Evolutionary conservation across 2,888 invertebrate genomes (phyloP).

Genomic region (Nomada lathburiana): DNA sequence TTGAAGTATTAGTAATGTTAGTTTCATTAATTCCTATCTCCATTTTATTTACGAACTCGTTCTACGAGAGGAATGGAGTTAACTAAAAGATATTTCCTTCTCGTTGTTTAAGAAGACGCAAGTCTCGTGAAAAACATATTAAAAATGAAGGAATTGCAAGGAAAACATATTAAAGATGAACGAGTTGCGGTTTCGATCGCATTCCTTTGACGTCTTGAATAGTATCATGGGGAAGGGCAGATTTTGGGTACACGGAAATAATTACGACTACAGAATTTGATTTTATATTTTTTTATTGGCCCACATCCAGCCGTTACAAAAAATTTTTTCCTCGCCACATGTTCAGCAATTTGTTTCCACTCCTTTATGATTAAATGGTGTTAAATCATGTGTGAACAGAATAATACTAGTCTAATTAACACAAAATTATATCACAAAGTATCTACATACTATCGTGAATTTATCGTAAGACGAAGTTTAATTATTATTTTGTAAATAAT

Average conservation of each 20-base stretch:
- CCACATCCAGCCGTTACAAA: constrained; percentile 78
- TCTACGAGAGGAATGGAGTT: background rate
- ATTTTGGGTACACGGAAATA: background rate
- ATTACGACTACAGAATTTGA: constrained; percentile 8
- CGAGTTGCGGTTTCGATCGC: constrained; percentile 2
- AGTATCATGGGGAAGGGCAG: background rate
- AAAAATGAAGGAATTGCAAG: constrained; percentile 68
- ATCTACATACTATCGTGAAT: constrained; percentile 40
- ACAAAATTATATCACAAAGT: constrained; percentile 65
- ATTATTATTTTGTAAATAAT: constrained; percentile 35
- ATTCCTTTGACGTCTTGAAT: background rate
- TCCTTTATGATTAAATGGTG: constrained; percentile 57
- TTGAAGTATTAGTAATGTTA: constrained; percentile 70
- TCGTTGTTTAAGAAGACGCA: background rate
- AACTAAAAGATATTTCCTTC: constrained; percentile 28
- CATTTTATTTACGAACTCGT: constrained; percentile 49
- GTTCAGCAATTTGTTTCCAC: constrained; percentile 68
- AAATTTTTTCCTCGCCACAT: constrained; percentile 60
- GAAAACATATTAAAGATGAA: constrained; percentile 65
- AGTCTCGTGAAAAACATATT: constrained; percentile 72
- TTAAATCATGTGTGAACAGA: constrained; percentile 64
- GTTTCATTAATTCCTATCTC: constrained; percentile 56
- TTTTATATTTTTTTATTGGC: constrained; percentile 79
- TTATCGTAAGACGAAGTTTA: constrained; percentile 23
- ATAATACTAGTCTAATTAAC: constrained; percentile 67